Conservation (phyloP, 2,888 invertebrate genomes). For the Hirtodrosophila trivittata region DNA sequence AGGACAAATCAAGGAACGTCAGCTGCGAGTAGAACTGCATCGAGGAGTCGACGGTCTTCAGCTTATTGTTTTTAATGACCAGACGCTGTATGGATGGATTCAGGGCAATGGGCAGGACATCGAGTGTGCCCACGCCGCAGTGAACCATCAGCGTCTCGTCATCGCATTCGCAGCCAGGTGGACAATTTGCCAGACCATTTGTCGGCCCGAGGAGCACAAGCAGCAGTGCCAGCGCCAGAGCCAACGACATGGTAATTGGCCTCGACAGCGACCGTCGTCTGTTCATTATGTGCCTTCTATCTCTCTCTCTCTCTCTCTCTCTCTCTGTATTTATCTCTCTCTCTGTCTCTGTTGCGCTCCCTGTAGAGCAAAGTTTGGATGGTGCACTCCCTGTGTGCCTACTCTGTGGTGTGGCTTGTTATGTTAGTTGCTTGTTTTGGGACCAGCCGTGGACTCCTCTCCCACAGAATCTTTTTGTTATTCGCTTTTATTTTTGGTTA, state of each 20-base stretch:
- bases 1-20: constrained; percentile 92
- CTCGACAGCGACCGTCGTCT: constrained; percentile 58
- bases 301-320: constrained; percentile 10
- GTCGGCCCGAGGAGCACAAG: constrained; percentile 48
- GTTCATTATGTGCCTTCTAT: constrained; percentile 52
- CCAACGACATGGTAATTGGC: constrained; percentile 64
- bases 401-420: constrained; percentile 30
- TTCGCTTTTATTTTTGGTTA: constrained; percentile 61
- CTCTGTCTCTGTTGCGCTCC: constrained; percentile 8
- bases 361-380: constrained; percentile 11
- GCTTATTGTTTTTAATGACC: constrained; percentile 92
- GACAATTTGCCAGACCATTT: constrained; percentile 89
- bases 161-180: constrained; percentile 94
- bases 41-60: constrained; percentile 94
- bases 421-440: constrained; percentile 35
- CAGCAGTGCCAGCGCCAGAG: constrained; percentile 20
- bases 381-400: constrained; percentile 15
- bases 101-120: constrained; percentile 94
- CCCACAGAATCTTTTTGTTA: constrained; percentile 15
- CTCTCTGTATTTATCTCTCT: constrained; percentile 1
- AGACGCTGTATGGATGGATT: constrained; percentile 95
- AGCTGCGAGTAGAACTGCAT: constrained; percentile 95
- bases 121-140: constrained; percentile 93
- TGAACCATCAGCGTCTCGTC: constrained; percentile 94
- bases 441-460: constrained; percentile 15